Evolutionary conservation across 1,140 invertebrate genomes (phyloP).

Genomic region (Ips typographus): DNA sequence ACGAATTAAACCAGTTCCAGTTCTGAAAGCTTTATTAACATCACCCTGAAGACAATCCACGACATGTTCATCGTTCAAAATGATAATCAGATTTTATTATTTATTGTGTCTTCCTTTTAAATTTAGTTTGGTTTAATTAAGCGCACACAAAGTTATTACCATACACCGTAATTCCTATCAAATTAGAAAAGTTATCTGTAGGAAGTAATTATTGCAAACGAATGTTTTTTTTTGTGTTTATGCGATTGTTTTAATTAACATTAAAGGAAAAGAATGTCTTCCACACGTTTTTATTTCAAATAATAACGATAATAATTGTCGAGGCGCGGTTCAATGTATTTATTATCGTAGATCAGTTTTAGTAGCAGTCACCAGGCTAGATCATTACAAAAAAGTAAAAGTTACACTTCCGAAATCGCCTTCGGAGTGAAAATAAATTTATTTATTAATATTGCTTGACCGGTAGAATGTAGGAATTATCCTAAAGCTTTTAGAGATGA

Average conservation of each 20-base stretch:
- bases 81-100: no score
- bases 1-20: neutral
- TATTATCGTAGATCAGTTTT: slow-evolving; percentile 6
- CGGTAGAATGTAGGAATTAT: no score
- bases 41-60: neutral
- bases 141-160: neutral
- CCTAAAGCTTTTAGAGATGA: no score
- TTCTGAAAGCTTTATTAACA: neutral
- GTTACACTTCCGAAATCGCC: slow-evolving; percentile 2
- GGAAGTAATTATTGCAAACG: neutral
- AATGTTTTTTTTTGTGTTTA: neutral
- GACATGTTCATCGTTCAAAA: no score
- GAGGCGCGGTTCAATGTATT: neutral
- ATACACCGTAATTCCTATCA: neutral
- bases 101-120: no score
- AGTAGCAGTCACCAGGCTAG: neutral
- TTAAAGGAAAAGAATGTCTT: neutral
- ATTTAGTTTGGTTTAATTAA: no score
- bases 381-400: slow-evolving; percentile 2
- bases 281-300: neutral
- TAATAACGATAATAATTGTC: neutral
- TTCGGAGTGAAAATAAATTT: neutral
- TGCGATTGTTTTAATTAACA: no score
- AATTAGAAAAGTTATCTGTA: neutral
- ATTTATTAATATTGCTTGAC: no score